These are phyloP conservation scores for Otis tarda DNA, from an alignment of 2,113 vertebrate species.

Conservation along the genomic window DNA sequence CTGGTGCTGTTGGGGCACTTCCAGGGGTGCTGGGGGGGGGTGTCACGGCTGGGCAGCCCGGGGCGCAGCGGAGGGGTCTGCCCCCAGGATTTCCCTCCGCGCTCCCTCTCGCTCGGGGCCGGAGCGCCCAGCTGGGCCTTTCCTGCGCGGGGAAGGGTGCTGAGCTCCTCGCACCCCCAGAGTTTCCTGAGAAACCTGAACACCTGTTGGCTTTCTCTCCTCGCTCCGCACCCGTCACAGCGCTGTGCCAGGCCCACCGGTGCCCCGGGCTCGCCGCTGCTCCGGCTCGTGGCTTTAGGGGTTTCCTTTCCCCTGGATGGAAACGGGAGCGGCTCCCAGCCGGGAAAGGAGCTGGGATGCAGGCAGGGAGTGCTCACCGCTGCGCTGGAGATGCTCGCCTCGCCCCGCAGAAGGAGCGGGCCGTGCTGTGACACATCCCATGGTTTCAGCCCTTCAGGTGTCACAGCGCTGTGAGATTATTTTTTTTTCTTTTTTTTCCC, in stretches of 20 bases:
- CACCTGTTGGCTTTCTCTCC: accelerated
- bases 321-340: background rate
- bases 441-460: background rate
- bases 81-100: background rate
- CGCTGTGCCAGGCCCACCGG: accelerated
- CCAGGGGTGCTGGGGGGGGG: background rate
- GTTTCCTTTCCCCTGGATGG: background rate
- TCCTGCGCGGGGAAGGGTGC: background rate
- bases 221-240: accelerated
- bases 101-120: background rate
- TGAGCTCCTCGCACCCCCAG: accelerated
- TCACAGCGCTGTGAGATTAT: background rate
- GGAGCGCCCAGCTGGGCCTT: background rate
- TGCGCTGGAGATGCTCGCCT: background rate
- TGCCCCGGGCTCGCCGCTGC: accelerated
- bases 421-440: background rate
- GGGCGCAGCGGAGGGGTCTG: background rate
- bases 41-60: background rate
- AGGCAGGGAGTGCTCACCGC: accelerated
- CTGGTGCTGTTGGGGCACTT: background rate
- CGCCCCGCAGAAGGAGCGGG: accelerated
- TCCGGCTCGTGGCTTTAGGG: accelerated
- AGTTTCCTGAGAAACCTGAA: too few relatives aligned
- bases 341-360: background rate
- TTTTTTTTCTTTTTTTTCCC: too few relatives aligned